Evolutionary conservation across 2,113 vertebrate species (phyloP).

Genomic region (Trogon surrucura): DNA sequence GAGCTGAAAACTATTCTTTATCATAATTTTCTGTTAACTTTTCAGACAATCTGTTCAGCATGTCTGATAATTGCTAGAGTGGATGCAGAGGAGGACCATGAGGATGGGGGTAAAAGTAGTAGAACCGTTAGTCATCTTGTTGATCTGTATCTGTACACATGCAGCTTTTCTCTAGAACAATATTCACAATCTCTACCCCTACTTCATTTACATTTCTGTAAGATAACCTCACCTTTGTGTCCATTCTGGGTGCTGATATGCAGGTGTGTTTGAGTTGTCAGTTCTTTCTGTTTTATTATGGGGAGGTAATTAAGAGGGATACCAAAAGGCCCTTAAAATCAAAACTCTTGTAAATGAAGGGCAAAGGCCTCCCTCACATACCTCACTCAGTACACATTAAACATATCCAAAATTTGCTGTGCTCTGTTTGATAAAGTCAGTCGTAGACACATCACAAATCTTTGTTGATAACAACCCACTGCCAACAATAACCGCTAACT

Average conservation of each 20-base stretch:
- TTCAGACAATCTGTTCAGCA: neutral
- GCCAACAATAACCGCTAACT: rapidly evolving
- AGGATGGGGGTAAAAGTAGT: neutral
- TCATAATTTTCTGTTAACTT: neutral
- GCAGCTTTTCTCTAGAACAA: neutral
- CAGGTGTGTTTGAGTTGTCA: neutral
- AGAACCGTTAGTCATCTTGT: neutral
- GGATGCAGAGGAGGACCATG: neutral
- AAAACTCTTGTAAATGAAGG: neutral
- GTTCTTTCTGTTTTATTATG: neutral
- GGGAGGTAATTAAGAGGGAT: neutral
- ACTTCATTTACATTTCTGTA: neutral
- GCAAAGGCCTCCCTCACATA: neutral
- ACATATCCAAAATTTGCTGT: neutral
- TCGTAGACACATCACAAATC: neutral
- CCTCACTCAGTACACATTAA: neutral
- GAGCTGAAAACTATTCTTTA: neutral
- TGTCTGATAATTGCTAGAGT: neutral
- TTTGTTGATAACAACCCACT: neutral
- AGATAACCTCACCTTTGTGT: neutral
- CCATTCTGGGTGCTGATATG: neutral
- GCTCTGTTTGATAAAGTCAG: neutral
- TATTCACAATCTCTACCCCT: neutral
- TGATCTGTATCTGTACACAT: neutral
- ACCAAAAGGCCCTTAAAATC: neutral